Percentiles rank a stretch among this genome's conserved stretches.
Evolutionary conservation across 2,888 invertebrate genomes (phyloP).

Genomic region (Nowickia ferox): DNA sequence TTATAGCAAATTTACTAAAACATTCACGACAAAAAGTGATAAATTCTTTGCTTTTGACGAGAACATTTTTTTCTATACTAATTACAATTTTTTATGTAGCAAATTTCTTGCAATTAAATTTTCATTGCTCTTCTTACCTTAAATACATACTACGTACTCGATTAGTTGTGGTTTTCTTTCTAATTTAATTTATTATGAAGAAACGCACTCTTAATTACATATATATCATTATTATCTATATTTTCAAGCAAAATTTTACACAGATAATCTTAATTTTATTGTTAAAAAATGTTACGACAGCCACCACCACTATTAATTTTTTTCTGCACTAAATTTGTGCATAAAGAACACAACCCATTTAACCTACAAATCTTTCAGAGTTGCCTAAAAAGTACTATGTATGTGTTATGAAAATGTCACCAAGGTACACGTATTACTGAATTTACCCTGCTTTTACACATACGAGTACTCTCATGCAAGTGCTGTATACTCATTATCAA

Average conservation of each 20-base stretch:
- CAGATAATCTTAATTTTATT: slow-evolving; percentile 16
- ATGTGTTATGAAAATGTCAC: no score
- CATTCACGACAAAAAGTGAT: background rate
- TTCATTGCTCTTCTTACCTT: slow-evolving; percentile 16
- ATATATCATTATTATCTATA: background rate
- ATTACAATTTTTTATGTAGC: background rate
- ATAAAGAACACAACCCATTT: background rate
- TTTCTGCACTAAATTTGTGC: slow-evolving; percentile 25
- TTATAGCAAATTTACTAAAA: background rate
- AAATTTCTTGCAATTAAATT: background rate
- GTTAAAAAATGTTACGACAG: slow-evolving; percentile 49
- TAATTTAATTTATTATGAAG: slow-evolving; percentile 8
- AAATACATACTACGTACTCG: background rate
- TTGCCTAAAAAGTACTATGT: background rate
- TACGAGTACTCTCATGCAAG: no score
- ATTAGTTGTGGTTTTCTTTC: background rate
- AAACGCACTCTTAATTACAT: slow-evolving; percentile 16
- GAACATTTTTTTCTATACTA: background rate
- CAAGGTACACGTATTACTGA: no score
- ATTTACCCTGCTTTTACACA: no score
- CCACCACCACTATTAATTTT: slow-evolving; percentile 40
- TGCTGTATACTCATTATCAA: no score
- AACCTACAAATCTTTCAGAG: background rate
- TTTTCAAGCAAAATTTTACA: slow-evolving; percentile 28
- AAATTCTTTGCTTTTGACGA: background rate